Conservation (phyloP, 1,140 invertebrate species). For the Gonioctena quinquepunctata region DNA sequence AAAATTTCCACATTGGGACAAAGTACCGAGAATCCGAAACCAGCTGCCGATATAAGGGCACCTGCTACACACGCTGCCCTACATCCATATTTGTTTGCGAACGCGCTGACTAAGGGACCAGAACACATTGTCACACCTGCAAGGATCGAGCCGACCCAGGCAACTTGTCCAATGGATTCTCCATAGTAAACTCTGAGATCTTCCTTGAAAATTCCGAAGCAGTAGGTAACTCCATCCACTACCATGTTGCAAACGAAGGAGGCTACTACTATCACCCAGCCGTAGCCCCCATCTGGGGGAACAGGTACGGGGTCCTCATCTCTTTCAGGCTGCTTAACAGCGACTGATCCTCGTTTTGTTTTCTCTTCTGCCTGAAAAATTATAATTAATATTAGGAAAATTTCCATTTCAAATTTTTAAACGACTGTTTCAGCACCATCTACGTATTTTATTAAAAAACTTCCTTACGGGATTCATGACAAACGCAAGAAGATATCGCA, state of each 20-base stretch:
- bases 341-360: background rate
- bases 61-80: conserved; percentile 90
- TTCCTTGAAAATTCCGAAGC: conserved; percentile 86
- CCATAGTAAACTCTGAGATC: conserved; percentile 82
- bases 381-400: no score
- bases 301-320: conserved; percentile 63
- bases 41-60: conserved; percentile 78
- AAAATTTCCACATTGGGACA: conserved; percentile 84
- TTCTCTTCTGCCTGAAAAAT: background rate
- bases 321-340: background rate
- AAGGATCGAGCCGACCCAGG: conserved; percentile 92
- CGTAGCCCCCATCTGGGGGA: conserved; percentile 85
- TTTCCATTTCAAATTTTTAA: no score
- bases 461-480: background rate
- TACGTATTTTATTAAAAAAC: background rate
- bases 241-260: conserved; percentile 98
- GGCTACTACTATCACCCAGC: conserved; percentile 91
- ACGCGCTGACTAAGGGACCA: conserved; percentile 92
- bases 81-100: conserved; percentile 96
- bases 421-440: background rate
- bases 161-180: conserved; percentile 81
- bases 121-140: conserved; percentile 68
- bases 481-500: background rate
- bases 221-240: conserved; percentile 96
- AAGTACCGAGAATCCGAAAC: conserved; percentile 87